These are phyloP conservation scores for Amphimallon solstitiale DNA, from an alignment of 2,888 invertebrate species.

Conservation along the genomic window DNA sequence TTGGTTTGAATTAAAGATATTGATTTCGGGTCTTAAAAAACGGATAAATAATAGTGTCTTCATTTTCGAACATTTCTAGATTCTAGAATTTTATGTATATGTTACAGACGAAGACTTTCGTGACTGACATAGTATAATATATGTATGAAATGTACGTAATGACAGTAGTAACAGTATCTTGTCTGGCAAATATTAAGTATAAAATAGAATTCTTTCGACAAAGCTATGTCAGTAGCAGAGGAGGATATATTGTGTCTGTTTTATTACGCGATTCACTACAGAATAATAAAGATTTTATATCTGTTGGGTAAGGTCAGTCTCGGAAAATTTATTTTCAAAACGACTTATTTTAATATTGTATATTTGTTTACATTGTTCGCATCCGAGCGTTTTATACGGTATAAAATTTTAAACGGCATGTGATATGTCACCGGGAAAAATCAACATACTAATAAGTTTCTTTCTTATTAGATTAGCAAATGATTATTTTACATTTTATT, in stretches of 20 bases:
- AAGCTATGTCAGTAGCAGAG: slow-evolving; percentile 20
- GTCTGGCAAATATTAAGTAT: slow-evolving; percentile 29
- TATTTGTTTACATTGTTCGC: slow-evolving; percentile 26
- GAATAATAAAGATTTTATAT: slow-evolving; percentile 35
- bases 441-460: not conserved
- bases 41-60: not conserved
- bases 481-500: no score
- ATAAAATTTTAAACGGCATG: slow-evolving; percentile 1
- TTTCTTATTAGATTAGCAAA: not conserved
- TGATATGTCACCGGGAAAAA: not conserved
- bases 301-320: slow-evolving; percentile 26
- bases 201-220: slow-evolving; percentile 20
- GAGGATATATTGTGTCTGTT: slow-evolving; percentile 35
- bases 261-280: slow-evolving; percentile 21
- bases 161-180: slow-evolving; percentile 5
- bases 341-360: slow-evolving; percentile 30
- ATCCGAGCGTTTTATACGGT: slow-evolving; percentile 1
- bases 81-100: not conserved
- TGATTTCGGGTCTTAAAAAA: not conserved
- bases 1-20: not conserved
- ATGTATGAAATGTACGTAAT: no score
- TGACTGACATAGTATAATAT: not conserved
- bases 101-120: slow-evolving; percentile 9
- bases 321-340: slow-evolving; percentile 21
- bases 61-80: not conserved